Conservation (phyloP, 2,113 vertebrate genomes). For the Cheirogaleus medius region DNA sequence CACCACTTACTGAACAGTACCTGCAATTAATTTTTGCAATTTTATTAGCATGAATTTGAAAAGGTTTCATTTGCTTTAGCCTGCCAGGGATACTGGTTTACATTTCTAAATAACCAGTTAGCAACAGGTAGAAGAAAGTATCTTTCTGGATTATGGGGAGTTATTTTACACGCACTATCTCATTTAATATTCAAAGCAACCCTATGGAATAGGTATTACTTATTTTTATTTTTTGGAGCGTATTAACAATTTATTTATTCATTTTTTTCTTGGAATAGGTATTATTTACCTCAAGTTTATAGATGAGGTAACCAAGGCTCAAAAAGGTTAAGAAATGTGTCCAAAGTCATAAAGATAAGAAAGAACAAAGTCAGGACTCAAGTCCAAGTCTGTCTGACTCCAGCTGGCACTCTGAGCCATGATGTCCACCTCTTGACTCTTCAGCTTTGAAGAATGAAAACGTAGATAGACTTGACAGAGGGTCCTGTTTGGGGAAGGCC, state of each 20-base stretch:
- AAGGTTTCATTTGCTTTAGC: too few relatives aligned
- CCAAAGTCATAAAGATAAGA: neutral
- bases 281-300: neutral
- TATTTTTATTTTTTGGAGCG: neutral
- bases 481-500: neutral
- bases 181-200: neutral
- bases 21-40: constrained; percentile 30
- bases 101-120: neutral
- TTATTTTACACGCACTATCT: neutral
- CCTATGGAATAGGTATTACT: neutral
- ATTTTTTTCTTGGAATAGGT: neutral
- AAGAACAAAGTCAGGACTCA: neutral
- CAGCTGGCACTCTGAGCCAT: neutral
- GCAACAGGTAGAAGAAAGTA: neutral
- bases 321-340: neutral
- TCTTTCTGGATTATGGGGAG: neutral
- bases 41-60: neutral
- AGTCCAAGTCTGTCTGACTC: neutral
- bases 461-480: neutral
- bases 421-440: neutral
- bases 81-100: neutral
- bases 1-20: neutral
- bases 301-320: neutral
- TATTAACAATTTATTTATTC: too few relatives aligned
- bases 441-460: neutral